A percentile compares a stretch with the other conserved stretches of the same genome.
These are phyloP conservation scores for Thereva nobilitata DNA, from an alignment of 2,888 invertebrate species.

Conservation along the genomic window DNA sequence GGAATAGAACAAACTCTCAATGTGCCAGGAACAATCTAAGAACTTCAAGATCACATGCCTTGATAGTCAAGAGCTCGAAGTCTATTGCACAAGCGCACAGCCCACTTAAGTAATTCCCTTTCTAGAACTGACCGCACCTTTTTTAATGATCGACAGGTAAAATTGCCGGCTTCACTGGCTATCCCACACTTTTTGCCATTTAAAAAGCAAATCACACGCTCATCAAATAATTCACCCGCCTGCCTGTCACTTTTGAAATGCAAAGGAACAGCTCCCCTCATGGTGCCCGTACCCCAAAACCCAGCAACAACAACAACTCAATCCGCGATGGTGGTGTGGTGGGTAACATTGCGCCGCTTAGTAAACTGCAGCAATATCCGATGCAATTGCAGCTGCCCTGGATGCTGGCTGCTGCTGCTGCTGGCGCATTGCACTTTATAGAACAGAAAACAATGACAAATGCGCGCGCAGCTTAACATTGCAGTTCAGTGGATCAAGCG, in stretches of 20 bases:
- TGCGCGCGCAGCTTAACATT: slow-evolving; percentile 6
- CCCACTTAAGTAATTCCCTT: slow-evolving; percentile 34
- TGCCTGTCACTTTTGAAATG: slow-evolving; percentile 37
- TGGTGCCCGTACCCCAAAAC: neutral
- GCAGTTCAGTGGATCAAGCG: slow-evolving; percentile 6
- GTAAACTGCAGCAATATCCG: slow-evolving; percentile 12
- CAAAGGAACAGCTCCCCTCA: slow-evolving; percentile 16
- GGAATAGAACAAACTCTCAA: too few species aligned
- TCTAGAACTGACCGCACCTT: slow-evolving; percentile 37
- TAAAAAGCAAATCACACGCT: slow-evolving; percentile 38
- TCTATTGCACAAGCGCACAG: slow-evolving; percentile 20
- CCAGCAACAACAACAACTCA: slow-evolving; percentile 10
- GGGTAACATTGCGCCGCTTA: neutral
- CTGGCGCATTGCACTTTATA: too few species aligned
- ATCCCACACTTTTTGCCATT: slow-evolving; percentile 37
- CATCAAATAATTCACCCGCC: slow-evolving; percentile 38
- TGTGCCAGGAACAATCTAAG: too few species aligned
- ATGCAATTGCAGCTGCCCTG: slow-evolving; percentile 14
- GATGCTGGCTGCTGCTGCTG: too few species aligned
- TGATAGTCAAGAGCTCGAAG: too few species aligned
- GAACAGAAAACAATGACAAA: slow-evolving; percentile 14
- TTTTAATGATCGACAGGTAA: slow-evolving; percentile 36
- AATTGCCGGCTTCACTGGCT: slow-evolving; percentile 35
- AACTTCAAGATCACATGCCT: too few species aligned
- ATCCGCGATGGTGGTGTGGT: slow-evolving; percentile 3